phyloP scores from a whole-genome alignment of 2,888 invertebrate genomes.

The Apodemia hepburni region DNA sequence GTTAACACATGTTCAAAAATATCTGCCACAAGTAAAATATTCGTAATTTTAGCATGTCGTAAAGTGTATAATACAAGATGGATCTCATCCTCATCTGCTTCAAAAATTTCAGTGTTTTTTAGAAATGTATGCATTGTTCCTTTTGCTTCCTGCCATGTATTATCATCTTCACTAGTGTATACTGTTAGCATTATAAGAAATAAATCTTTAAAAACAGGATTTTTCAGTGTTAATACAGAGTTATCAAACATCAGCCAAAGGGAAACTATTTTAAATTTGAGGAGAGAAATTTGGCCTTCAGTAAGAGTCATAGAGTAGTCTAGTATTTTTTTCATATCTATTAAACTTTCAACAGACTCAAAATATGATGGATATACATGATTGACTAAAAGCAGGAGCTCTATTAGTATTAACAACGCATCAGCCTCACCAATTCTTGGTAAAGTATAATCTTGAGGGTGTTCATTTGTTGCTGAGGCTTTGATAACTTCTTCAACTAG shows the following conservation, averaged over 20 bases:
- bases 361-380: slow-evolving; percentile 64
- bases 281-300: slow-evolving; percentile 45
- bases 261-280: slow-evolving; percentile 70
- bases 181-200: slow-evolving; percentile 79
- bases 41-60: slow-evolving; percentile 53
- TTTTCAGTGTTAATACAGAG: slow-evolving; percentile 71
- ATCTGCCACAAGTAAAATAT: slow-evolving; percentile 54
- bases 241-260: slow-evolving; percentile 69
- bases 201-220: slow-evolving; percentile 75
- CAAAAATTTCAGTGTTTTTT: slow-evolving; percentile 82
- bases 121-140: slow-evolving; percentile 79
- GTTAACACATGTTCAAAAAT: slow-evolving; percentile 57
- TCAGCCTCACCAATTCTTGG: slow-evolving; percentile 51
- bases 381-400: slow-evolving; percentile 62
- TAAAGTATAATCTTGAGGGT: slow-evolving; percentile 51
- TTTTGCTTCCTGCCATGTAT: slow-evolving; percentile 74
- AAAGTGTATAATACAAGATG: slow-evolving; percentile 82
- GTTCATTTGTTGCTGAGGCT: slow-evolving; percentile 36
- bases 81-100: slow-evolving; percentile 82
- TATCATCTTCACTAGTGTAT: slow-evolving; percentile 56
- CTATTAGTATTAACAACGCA: slow-evolving; percentile 54
- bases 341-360: slow-evolving; percentile 64
- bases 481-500: slow-evolving; percentile 54
- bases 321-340: slow-evolving; percentile 65
- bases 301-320: slow-evolving; percentile 52